Conservation (phyloP, 2,888 invertebrate genomes). For the Digitonthophagus gazella region DNA sequence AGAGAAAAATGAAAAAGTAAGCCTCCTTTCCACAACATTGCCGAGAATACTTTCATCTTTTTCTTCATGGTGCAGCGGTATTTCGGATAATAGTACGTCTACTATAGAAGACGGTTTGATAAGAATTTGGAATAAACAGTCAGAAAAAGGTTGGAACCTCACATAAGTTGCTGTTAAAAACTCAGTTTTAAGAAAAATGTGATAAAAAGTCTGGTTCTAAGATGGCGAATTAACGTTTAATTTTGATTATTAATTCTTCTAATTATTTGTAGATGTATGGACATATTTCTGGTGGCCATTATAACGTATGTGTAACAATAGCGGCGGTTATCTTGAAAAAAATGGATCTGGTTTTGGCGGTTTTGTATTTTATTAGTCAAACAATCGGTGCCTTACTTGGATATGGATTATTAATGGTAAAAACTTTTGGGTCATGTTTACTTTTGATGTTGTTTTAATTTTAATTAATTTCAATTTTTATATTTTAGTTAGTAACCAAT, state of each 20-base stretch:
- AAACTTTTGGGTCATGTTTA: no score
- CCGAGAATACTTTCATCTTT: no score
- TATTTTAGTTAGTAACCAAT: conserved; percentile 48
- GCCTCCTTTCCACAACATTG: no score
- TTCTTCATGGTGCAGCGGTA: no score
- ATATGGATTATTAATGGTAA: conserved; percentile 60
- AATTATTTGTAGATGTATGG: conserved; percentile 59
- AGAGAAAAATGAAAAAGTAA: no score
- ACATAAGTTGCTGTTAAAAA: no score
- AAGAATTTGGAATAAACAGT: no score
- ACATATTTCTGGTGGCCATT: conserved; percentile 70
- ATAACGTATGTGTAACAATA: conserved; percentile 71
- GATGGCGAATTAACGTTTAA: background rate
- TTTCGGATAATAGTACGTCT: no score
- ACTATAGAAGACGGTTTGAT: no score
- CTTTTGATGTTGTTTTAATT: background rate
- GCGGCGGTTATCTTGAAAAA: conserved; percentile 59
- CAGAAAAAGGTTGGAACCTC: no score
- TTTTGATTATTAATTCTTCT: background rate
- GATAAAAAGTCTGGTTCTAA: background rate
- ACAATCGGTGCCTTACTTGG: conserved; percentile 63
- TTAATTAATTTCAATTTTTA: background rate
- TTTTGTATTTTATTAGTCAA: conserved; percentile 60
- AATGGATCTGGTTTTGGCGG: conserved; percentile 51
- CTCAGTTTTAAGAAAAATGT: background rate